Base-by-base conservation (phyloP, 2,888 invertebrate genomes). In the Aphodius granarius region DNA sequence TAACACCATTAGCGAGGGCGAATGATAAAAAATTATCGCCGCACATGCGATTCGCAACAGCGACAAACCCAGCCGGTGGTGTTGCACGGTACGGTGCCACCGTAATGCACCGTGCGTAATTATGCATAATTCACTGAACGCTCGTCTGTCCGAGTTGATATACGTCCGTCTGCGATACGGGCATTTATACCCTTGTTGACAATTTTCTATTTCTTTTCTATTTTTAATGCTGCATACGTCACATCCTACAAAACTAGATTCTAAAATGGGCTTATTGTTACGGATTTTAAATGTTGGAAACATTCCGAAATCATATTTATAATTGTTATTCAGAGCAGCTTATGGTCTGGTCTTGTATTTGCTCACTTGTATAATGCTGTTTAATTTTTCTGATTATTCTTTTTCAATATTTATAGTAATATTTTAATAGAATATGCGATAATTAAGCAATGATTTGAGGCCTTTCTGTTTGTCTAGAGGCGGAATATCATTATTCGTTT, bases 91-190 rank as follows among this genome's bases (percentile, higher is more conserved):
- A n/a, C 66, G 21, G 22, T 22, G 20, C 68, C 16, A 19, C 68
- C 13, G 20, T 68, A 68, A 68, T 68, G 21, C 68, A 22, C n/a
- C 22, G 21, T 22, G 20, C 68, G 20, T 68, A 68, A 68, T 68
- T 68, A 68, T 68, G 20, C 68, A 68, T 68, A 68, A 68, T 68
- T 68, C 68, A 68, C 68, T 68, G 68, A 68, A 68, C 68, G 68
- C 18, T 21, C 21, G 16, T 66, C 19, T 22, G 68, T 68, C 68
- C 20, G n/a, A 68, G 68, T 66, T 68, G 68, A 68, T 19, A n/a
- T 68, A 68, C 21, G 21, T n/a, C 68, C 68, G 20, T 5, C 9
- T 68, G n/a, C 6, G 19, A 20, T 68, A 68, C 21, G 19, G 20
- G 68, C n/a, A 68, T 68, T 68, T 21, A n/a, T 68, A 43, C 43